These are phyloP conservation scores for Anguilla pacifica DNA, from an alignment of 2,797 vertebrate genomes.

Conservation along the genomic window DNA sequence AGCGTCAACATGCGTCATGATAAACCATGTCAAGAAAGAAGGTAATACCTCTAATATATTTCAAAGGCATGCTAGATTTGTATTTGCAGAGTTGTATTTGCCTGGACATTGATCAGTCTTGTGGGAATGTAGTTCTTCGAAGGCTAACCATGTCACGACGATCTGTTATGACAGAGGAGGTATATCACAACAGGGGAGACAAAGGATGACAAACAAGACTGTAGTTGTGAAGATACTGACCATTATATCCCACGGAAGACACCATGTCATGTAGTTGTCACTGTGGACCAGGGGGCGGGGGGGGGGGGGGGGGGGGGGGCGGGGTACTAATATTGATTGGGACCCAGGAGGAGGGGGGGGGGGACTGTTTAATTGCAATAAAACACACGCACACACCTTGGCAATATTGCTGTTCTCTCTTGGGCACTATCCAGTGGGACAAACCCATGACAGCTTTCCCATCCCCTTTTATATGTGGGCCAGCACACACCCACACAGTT, in stretches of 20 bases:
- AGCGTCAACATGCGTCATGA: neutral
- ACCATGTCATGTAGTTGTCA: no score
- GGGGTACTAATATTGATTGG: no score
- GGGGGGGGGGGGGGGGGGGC: no score
- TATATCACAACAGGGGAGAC: neutral
- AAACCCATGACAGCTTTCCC: neutral
- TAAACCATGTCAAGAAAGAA: no score
- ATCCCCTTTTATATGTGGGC: neutral
- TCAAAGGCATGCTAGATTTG: neutral
- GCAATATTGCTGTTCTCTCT: no score
- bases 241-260: no score
- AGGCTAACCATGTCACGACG: neutral
- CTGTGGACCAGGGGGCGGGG: no score
- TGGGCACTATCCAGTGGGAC: no score
- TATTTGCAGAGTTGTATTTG: neutral
- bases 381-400: no score
- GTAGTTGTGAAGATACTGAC: neutral
- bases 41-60: neutral
- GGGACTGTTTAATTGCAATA: no score
- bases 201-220: neutral
- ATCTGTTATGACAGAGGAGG: neutral
- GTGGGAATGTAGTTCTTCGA: neutral
- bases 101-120: neutral
- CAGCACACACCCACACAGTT: neutral
- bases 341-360: no score